Evolutionary conservation across 2,888 invertebrate genomes (phyloP).

Genomic region (Fabriciana adippe): DNA sequence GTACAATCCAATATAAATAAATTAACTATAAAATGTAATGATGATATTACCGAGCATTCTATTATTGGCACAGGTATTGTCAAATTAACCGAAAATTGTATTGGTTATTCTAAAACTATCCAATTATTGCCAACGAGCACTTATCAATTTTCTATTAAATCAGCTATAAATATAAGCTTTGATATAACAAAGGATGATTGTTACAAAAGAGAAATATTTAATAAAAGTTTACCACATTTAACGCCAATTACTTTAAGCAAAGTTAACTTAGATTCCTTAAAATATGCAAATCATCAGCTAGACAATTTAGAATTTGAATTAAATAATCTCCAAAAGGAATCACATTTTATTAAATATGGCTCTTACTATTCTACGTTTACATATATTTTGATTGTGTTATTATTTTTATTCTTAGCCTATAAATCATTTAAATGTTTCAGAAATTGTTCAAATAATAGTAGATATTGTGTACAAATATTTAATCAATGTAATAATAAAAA

Average conservation of each 20-base stretch:
- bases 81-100: neutral
- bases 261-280: conserved; percentile 8
- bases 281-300: neutral
- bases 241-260: conserved; percentile 17
- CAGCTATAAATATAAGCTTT: neutral
- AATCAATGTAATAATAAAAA: no score
- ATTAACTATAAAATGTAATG: no score
- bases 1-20: no score
- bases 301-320: conserved; percentile 14
- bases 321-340: conserved; percentile 12
- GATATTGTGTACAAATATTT: no score
- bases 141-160: neutral
- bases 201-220: conserved; percentile 13
- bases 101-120: neutral
- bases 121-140: neutral
- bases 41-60: no score
- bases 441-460: no score
- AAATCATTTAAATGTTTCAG: no score
- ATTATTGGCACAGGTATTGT: no score
- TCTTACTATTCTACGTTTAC: no score
- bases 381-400: no score
- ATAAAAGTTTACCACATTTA: conserved; percentile 16
- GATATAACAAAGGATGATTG: conserved; percentile 1
- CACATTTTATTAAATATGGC: conserved; percentile 17
- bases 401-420: no score